phyloP scores from a whole-genome alignment of 2,797 vertebrate species.

The Syngnathus rostellatus region DNA sequence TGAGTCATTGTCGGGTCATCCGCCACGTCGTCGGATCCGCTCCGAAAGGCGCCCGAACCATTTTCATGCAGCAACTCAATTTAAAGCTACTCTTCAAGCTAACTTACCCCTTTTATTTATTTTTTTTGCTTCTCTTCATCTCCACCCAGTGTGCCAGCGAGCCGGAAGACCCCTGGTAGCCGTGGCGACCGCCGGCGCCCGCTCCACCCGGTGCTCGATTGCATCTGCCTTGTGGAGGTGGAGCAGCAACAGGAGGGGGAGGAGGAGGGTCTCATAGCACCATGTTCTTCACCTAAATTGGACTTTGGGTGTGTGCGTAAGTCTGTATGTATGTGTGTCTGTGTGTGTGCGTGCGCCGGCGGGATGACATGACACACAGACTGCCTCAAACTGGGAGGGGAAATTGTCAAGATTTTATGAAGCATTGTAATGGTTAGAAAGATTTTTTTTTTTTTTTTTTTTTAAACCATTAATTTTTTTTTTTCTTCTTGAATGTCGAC shows the following conservation, averaged over 20 bases:
- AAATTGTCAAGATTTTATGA: conserved; percentile 61
- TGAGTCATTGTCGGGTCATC: conserved; percentile 47
- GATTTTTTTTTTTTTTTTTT: conserved; percentile 52
- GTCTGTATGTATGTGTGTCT: conserved; percentile 39
- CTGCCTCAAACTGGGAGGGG: conserved; percentile 56
- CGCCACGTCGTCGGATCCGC: conserved; percentile 17
- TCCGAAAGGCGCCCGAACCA: background rate
- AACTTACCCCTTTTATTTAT: conserved; percentile 11
- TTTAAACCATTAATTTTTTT: conserved; percentile 10
- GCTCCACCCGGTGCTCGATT: conserved; percentile 42
- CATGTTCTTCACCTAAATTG: conserved; percentile 58
- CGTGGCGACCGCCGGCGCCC: conserved; percentile 41
- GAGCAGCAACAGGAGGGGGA: conserved; percentile 9
- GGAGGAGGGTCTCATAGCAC: conserved; percentile 50
- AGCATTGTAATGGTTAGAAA: conserved; percentile 59
- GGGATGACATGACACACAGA: conserved; percentile 42
- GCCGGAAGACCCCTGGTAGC: conserved; percentile 97
- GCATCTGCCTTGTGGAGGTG: conserved; percentile 42
- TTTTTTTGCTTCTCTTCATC: conserved; percentile 28
- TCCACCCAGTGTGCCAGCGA: conserved; percentile 85
- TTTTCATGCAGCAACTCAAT: background rate
- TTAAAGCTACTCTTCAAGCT: conserved; percentile 2
- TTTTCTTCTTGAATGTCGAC: conserved; percentile 55
- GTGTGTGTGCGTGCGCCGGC: conserved; percentile 47
- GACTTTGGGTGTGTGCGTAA: conserved; percentile 57